Evolutionary conservation across 1,140 invertebrate species (phyloP).

Genomic region (Drosophila ohnishii): DNA sequence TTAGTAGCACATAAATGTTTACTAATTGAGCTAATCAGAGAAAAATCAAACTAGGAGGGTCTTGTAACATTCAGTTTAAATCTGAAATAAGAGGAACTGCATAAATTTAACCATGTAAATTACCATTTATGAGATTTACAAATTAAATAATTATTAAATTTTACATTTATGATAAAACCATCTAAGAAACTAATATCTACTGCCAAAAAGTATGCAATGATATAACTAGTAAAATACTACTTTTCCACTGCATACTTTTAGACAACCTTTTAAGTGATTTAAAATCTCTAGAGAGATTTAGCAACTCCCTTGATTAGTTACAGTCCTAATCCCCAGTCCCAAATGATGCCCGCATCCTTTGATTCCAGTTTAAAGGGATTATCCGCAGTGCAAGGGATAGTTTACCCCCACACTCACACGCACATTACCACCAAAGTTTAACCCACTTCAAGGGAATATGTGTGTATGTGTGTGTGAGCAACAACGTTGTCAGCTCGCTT

Average conservation of each 20-base stretch:
- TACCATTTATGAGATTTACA: too few species aligned
- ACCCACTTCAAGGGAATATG: slow-evolving; percentile 14
- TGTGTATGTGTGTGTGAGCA: not conserved
- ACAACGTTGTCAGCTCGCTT: slow-evolving; percentile 44
- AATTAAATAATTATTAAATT: too few species aligned
- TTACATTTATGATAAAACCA: too few species aligned
- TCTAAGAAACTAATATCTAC: too few species aligned
- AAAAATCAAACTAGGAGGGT: fast-evolving
- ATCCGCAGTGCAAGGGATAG: slow-evolving; percentile 14
- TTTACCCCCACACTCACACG: not conserved
- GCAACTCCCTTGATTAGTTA: not conserved
- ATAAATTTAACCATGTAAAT: not conserved
- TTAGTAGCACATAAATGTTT: too few species aligned
- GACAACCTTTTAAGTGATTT: not conserved
- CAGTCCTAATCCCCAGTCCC: slow-evolving; percentile 1
- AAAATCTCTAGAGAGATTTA: not conserved
- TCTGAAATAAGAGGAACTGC: not conserved
- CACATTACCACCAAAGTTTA: slow-evolving; percentile 6
- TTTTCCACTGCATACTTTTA: not conserved
- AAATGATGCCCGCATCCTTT: slow-evolving; percentile 4
- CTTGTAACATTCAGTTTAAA: too few species aligned
- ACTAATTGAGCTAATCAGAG: not conserved
- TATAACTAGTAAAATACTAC: not conserved
- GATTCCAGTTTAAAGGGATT: slow-evolving; percentile 2
- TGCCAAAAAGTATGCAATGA: not conserved